Conservation (phyloP, 2,888 invertebrate species). For the Syrphus vitripennis region DNA sequence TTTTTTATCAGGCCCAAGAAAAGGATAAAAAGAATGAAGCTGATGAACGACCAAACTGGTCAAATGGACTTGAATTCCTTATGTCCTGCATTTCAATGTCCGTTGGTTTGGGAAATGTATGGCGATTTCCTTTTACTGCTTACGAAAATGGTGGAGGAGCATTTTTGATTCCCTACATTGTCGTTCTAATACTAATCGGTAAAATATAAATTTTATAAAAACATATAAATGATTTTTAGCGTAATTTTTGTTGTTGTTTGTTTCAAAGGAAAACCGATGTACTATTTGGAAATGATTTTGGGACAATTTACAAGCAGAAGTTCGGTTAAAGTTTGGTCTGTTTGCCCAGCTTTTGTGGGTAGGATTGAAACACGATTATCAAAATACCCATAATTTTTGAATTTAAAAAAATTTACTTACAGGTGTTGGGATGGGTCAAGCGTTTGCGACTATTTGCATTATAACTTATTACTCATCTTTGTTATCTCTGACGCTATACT, state of each 20-base stretch:
- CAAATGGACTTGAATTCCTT: constrained; percentile 86
- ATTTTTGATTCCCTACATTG: constrained; percentile 88
- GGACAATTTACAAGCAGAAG: constrained; percentile 93
- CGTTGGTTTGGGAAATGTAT: constrained; percentile 88
- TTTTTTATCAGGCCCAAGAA: not conserved
- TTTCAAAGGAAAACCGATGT: constrained; percentile 87
- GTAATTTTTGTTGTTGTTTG: not conserved
- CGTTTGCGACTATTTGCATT: constrained; percentile 85
- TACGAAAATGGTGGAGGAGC: constrained; percentile 89
- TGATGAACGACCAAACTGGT: constrained; percentile 81
- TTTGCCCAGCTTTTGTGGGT: constrained; percentile 90
- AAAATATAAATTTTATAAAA: not conserved
- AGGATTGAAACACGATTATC: constrained; percentile 64
- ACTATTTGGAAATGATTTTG: constrained; percentile 90
- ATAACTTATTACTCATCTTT: constrained; percentile 90
- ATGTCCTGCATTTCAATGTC: constrained; percentile 90
- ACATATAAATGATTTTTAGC: too few relatives aligned
- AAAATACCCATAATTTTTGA: not conserved
- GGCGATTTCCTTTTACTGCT: constrained; percentile 85
- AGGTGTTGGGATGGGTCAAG: constrained; percentile 88
- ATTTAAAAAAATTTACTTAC: too few relatives aligned
- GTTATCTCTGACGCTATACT: constrained; percentile 88
- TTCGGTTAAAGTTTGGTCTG: constrained; percentile 87
- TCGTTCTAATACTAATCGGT: constrained; percentile 85
- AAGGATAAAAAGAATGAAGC: constrained; percentile 28